Evolutionary conservation across 2,113 vertebrate species (phyloP).

Genomic region (Limnothrissa miodon): DNA sequence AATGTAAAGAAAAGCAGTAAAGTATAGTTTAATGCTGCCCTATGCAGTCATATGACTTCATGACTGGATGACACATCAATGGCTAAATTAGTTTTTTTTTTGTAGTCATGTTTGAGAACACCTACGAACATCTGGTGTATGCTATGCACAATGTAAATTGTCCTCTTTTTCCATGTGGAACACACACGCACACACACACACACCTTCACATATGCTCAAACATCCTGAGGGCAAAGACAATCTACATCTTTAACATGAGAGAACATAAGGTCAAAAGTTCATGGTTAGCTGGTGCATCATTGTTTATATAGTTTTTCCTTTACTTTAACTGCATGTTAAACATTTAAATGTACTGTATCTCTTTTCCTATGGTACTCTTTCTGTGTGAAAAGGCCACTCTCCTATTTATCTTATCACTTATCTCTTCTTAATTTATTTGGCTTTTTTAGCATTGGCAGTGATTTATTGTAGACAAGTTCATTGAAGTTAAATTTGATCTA

Average conservation of each 20-base stretch:
- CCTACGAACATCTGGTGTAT: not conserved
- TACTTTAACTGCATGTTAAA: not conserved
- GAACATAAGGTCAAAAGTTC: not conserved
- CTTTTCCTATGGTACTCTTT: not conserved
- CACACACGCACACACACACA: not conserved
- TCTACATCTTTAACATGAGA: not conserved
- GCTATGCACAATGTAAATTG: not conserved
- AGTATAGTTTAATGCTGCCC: not conserved
- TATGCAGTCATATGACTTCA: not conserved
- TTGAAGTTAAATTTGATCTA: no score
- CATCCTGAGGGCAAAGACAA: not conserved
- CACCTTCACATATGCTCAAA: not conserved
- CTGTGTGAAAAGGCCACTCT: not conserved
- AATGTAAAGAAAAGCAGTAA: no score
- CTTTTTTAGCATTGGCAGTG: not conserved
- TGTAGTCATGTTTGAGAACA: slow-evolving; percentile 38
- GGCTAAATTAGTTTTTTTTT: slow-evolving; percentile 26
- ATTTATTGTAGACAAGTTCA: not conserved
- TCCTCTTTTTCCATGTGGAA: not conserved
- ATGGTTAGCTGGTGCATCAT: not conserved
- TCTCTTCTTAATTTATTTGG: not conserved
- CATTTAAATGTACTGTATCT: not conserved
- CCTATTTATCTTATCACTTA: no score
- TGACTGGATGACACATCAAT: not conserved
- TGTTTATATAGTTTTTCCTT: no score